A percentile compares a stretch with the other conserved stretches of the same genome.
phyloP scores from a whole-genome alignment of 2,888 invertebrate species.

The Baronia brevicornis region DNA sequence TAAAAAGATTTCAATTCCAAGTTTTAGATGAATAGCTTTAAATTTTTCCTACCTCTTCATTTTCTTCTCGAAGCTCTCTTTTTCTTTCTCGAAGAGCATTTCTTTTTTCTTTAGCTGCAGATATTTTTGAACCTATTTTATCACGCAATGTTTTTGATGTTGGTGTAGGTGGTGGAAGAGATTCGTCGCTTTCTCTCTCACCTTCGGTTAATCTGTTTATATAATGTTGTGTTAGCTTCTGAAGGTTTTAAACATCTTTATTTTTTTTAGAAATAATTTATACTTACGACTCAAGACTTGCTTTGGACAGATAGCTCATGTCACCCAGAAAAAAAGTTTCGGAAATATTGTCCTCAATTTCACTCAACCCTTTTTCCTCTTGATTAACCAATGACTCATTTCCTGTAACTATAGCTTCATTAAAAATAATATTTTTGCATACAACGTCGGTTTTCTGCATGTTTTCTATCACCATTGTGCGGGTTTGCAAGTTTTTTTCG shows the following conservation, averaged over 20 bases:
- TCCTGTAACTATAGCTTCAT: conserved; percentile 35
- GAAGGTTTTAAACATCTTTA: no score
- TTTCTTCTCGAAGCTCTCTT: conserved; percentile 39
- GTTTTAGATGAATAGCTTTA: no score
- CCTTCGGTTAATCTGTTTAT: conserved; percentile 43
- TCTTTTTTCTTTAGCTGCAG: conserved; percentile 36
- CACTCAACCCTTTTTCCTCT: conserved; percentile 29
- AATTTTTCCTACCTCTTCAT: conserved; percentile 50
- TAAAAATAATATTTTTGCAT: conserved; percentile 29
- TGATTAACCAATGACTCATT: conserved; percentile 25
- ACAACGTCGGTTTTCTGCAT: conserved; percentile 28
- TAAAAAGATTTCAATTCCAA: no score
- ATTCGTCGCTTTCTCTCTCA: conserved; percentile 39
- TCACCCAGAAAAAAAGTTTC: conserved; percentile 34
- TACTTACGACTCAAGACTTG: conserved; percentile 61
- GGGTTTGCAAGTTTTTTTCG: conserved; percentile 20
- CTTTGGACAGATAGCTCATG: conserved; percentile 26
- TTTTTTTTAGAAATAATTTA: neutral
- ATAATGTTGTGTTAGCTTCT: conserved; percentile 3
- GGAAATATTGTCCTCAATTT: conserved; percentile 21
- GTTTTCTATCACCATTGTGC: conserved; percentile 33
- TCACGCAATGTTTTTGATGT: conserved; percentile 42
- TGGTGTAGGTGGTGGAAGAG: conserved; percentile 27
- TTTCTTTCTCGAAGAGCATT: conserved; percentile 31
- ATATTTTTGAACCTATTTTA: conserved; percentile 44